Percentiles rank a stretch among this genome's conserved stretches.
Conservation (phyloP, 2,113 vertebrate genomes). For the Struthidea cinerea region DNA sequence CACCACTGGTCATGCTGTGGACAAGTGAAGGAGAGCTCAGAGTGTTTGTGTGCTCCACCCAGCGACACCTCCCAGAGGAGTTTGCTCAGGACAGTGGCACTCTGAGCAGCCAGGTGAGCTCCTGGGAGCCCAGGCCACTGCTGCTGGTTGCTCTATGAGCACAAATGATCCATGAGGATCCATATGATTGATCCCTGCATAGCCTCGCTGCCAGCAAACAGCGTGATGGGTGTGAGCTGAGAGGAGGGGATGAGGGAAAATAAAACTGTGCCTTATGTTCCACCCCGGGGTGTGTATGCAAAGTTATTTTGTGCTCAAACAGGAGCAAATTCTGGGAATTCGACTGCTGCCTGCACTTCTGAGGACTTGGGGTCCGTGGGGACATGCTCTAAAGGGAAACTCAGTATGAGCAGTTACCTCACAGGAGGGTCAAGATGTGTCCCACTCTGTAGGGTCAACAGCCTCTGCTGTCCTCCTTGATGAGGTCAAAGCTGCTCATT, state of each 20-base stretch:
- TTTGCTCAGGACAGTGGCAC: slow-evolving; percentile 80
- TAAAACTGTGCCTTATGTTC: slow-evolving; percentile 41
- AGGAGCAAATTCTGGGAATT: neutral
- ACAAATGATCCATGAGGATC: neutral
- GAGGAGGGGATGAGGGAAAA: neutral
- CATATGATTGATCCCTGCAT: accelerated
- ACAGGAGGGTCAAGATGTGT: neutral
- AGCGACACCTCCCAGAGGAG: slow-evolving; percentile 43
- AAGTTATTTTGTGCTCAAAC: neutral
- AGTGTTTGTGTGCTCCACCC: slow-evolving; percentile 63
- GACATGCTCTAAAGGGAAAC: neutral
- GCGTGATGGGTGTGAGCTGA: neutral
- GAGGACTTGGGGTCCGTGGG: neutral
- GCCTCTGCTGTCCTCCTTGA: neutral
- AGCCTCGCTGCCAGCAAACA: neutral
- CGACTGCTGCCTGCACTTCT: neutral
- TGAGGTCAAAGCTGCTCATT: neutral
- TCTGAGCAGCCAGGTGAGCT: slow-evolving; percentile 70
- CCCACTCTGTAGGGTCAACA: neutral
- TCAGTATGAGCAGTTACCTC: neutral
- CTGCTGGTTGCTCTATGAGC: neutral
- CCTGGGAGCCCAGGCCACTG: neutral
- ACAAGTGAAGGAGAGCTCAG: slow-evolving; percentile 76
- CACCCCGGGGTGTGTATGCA: neutral
- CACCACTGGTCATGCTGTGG: slow-evolving; percentile 94